A percentile compares a stretch with the other conserved stretches of the same genome.
Evolutionary conservation across 2,113 vertebrate genomes (phyloP).

Genomic region (Gymnarchus niloticus): DNA sequence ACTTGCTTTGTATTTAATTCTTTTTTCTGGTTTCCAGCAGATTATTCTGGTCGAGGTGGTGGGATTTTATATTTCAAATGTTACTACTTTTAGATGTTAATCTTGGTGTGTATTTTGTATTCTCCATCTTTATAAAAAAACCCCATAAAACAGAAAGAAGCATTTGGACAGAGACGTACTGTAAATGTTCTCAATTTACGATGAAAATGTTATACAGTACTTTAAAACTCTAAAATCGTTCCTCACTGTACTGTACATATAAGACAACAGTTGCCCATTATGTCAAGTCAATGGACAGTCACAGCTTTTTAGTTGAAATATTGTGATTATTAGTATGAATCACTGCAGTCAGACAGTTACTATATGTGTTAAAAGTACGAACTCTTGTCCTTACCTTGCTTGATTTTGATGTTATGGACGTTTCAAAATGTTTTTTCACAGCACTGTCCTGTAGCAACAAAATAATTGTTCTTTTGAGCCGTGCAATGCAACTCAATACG

Average conservation of each 20-base stretch:
- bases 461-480: not conserved
- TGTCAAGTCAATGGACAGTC: not conserved
- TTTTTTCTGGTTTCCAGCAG: not conserved
- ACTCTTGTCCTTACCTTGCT: constrained; percentile 59
- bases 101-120: not conserved
- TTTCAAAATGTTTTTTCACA: constrained; percentile 1
- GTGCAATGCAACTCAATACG: not conserved
- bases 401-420: constrained; percentile 47
- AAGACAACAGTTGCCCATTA: not conserved
- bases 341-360: not conserved
- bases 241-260: not conserved
- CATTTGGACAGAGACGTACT: not conserved
- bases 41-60: not conserved
- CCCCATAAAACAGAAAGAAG: not conserved
- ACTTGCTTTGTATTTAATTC: not conserved
- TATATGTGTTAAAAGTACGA: not conserved
- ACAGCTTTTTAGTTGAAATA: not conserved
- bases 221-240: not conserved
- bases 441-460: not conserved
- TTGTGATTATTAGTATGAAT: not conserved
- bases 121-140: not conserved
- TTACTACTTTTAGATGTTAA: not conserved
- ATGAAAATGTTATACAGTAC: not conserved
- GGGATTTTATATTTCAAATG: not conserved
- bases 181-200: not conserved